These are phyloP conservation scores for Siniperca obscura DNA, from an alignment of 2,797 vertebrate species.

Conservation along the genomic window DNA sequence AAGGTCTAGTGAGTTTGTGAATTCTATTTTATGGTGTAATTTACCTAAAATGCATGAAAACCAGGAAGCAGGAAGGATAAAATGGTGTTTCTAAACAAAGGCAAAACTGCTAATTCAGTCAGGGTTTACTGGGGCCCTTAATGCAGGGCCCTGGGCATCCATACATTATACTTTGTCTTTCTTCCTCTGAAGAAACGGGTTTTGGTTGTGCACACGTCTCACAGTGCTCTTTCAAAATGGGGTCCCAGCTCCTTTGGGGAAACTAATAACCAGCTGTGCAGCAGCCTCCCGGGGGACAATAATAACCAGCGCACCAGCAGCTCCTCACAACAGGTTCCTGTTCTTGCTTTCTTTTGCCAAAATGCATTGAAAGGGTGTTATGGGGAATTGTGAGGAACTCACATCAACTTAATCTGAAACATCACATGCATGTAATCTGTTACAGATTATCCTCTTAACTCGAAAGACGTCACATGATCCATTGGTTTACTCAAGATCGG, in stretches of 20 bases:
- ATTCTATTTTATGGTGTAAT: constrained; percentile 8
- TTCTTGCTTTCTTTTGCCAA: constrained; percentile 38
- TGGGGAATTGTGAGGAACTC: constrained; percentile 17
- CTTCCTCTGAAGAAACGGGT: constrained; percentile 70
- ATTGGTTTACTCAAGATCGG: not conserved
- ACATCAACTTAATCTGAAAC: constrained; percentile 15
- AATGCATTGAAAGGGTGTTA: constrained; percentile 27
- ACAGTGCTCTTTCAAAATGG: constrained; percentile 56
- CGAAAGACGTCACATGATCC: constrained; percentile 10
- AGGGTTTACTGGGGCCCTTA: constrained; percentile 41
- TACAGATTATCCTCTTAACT: constrained; percentile 20
- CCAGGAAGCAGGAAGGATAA: constrained; percentile 24
- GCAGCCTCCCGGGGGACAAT: constrained; percentile 63
- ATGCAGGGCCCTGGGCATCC: constrained; percentile 45
- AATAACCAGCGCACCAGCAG: constrained; percentile 65
- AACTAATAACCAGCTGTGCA: constrained; percentile 57
- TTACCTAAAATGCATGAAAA: constrained; percentile 22
- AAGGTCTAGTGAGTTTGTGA: not conserved
- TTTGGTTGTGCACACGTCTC: constrained; percentile 61
- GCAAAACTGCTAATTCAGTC: constrained; percentile 50
- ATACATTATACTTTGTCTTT: constrained; percentile 55
- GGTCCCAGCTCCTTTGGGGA: constrained; percentile 51
- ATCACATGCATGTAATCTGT: constrained; percentile 29
- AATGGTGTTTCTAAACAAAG: constrained; percentile 48
- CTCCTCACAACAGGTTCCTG: constrained; percentile 56